phyloP scores from a whole-genome alignment of 1,140 invertebrate genomes.

The Drosophila arawakana region DNA sequence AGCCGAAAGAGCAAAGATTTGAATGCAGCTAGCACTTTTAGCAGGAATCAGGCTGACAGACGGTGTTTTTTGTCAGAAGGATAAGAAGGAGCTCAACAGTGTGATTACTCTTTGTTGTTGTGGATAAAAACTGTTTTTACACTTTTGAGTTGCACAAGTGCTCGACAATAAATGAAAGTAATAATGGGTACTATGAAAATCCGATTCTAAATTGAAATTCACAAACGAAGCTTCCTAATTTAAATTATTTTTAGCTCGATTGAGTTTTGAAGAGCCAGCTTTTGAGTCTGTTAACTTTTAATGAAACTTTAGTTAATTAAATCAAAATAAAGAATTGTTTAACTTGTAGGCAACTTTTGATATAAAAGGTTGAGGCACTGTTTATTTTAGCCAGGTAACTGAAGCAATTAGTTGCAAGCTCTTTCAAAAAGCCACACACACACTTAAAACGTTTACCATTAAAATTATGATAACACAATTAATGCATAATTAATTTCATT shows the following conservation, averaged over 20 bases:
- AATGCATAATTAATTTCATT: constrained; percentile 66
- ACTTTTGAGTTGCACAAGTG: background rate
- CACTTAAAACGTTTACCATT: background rate
- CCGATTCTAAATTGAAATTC: background rate
- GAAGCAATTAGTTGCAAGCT: background rate
- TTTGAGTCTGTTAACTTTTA: too few relatives aligned
- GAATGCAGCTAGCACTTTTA: constrained; percentile 32
- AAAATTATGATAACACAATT: constrained; percentile 67
- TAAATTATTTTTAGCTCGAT: too few relatives aligned
- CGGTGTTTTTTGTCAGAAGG: background rate
- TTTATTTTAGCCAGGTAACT: too few relatives aligned
- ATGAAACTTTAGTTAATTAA: too few relatives aligned
- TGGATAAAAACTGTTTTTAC: background rate
- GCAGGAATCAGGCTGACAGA: background rate
- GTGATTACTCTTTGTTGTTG: background rate
- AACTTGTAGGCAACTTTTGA: too few relatives aligned
- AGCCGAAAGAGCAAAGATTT: constrained; percentile 45
- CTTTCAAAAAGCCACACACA: constrained; percentile 1
- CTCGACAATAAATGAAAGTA: background rate
- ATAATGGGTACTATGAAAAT: background rate
- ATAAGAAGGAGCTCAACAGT: background rate
- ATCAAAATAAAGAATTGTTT: background rate
- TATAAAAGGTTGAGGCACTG: too few relatives aligned
- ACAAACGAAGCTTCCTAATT: too few relatives aligned
- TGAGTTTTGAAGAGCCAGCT: too few relatives aligned